Percentiles rank a stretch among this genome's conserved stretches.
Conservation (phyloP, 2,797 vertebrate genomes). For the Amniataba percoides region DNA sequence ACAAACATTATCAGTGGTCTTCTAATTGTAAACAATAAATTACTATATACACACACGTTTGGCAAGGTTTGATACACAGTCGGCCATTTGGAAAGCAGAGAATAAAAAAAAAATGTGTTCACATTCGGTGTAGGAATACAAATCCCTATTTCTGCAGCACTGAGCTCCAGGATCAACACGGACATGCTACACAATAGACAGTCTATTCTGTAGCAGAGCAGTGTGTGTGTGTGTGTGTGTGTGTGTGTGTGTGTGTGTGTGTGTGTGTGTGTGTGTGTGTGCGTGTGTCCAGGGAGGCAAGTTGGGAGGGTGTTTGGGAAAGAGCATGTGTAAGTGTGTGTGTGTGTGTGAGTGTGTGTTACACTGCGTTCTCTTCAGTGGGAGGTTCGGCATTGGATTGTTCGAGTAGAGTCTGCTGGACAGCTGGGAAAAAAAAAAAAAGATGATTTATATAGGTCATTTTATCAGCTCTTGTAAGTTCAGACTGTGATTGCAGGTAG, state of each 20-base stretch:
- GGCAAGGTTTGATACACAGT: slow-evolving; percentile 32
- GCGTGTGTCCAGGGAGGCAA: not conserved
- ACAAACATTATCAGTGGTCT: slow-evolving; percentile 49
- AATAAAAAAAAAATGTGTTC: slow-evolving; percentile 32
- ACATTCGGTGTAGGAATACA: slow-evolving; percentile 41
- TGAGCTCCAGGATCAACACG: slow-evolving; percentile 15
- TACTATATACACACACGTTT: slow-evolving; percentile 61
- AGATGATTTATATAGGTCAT: not conserved
- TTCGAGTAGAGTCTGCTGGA: slow-evolving; percentile 90
- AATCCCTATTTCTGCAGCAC: slow-evolving; percentile 31
- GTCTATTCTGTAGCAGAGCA: slow-evolving; percentile 2
- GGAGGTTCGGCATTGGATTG: slow-evolving; percentile 86
- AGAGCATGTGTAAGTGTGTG: not conserved
- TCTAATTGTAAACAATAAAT: slow-evolving; percentile 60
- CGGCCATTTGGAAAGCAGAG: slow-evolving; percentile 28
- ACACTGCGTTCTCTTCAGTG: slow-evolving; percentile 80
- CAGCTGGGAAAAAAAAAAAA: slow-evolving; percentile 74
- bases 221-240: slow-evolving; percentile 34
- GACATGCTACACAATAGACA: slow-evolving; percentile 15
- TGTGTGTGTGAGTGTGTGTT: slow-evolving; percentile 43
- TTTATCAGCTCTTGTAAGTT: not conserved
- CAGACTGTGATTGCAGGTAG: not conserved
- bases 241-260: slow-evolving; percentile 1
- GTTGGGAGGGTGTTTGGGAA: too few species aligned
- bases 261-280: slow-evolving; percentile 7